These are phyloP conservation scores for Petaurus breviceps DNA, from an alignment of 2,113 vertebrate genomes.

Conservation along the genomic window DNA sequence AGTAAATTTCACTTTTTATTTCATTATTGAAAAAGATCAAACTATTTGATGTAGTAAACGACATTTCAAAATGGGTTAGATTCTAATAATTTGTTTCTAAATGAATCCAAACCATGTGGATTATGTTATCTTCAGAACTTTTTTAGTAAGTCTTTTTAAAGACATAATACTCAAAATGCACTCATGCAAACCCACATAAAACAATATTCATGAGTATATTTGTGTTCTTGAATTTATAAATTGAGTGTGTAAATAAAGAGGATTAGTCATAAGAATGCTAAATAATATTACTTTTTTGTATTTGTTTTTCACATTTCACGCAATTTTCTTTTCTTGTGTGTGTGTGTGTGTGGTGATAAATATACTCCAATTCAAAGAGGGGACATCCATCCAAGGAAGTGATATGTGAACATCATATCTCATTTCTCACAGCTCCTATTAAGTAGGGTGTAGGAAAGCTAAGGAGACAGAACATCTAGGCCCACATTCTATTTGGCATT, in stretches of 20 bases:
- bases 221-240: neutral
- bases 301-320: neutral
- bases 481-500: neutral
- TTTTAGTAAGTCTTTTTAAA: neutral
- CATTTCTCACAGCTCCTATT: neutral
- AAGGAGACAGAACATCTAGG: neutral
- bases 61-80: neutral
- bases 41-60: neutral
- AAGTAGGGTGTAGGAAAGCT: constrained; percentile 11
- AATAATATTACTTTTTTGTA: neutral
- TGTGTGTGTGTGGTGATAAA: neutral
- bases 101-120: neutral
- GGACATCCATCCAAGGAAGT: constrained; percentile 26
- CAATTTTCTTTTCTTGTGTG: no score
- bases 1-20: neutral
- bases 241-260: neutral
- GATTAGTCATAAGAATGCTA: neutral
- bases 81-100: neutral
- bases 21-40: neutral
- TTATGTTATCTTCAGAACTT: neutral
- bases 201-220: neutral
- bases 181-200: neutral
- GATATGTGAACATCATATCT: neutral
- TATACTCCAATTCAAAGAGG: constrained; percentile 27
- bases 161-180: neutral